Evolutionary conservation across 2,888 invertebrate genomes (phyloP).

Genomic region (Hemicrepidius hirtus): DNA sequence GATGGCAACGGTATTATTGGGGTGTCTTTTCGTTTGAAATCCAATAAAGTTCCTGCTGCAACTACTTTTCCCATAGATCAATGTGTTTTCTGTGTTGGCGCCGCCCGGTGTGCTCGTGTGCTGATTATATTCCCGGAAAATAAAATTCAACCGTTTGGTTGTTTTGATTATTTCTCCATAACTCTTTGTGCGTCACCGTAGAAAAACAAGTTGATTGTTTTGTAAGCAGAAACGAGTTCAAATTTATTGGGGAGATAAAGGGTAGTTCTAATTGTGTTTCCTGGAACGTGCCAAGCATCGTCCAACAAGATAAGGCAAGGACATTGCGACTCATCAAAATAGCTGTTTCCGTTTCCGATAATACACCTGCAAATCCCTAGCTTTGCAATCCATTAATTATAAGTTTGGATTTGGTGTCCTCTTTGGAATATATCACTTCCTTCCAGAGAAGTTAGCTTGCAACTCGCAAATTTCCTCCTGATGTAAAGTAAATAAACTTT

Average conservation of each 20-base stretch:
- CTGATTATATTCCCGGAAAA: conserved; percentile 28
- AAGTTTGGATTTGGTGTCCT: conserved; percentile 35
- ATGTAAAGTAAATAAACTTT: conserved; percentile 12
- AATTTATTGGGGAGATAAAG: not conserved
- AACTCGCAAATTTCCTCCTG: conserved; percentile 3
- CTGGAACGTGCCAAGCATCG: not conserved
- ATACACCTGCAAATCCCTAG: conserved; percentile 34
- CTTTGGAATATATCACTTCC: conserved; percentile 34
- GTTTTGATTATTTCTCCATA: conserved; percentile 1
- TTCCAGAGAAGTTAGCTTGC: conserved; percentile 29
- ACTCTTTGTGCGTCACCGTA: not conserved
- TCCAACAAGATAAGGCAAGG: not conserved
- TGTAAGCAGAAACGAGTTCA: not conserved
- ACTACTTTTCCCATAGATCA: conserved; percentile 33
- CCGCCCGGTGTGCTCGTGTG: conserved; percentile 2
- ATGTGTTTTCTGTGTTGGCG: conserved; percentile 24
- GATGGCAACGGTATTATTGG: conserved; percentile 9
- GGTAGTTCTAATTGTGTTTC: not conserved
- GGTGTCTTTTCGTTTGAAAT: conserved; percentile 20
- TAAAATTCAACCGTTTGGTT: conserved; percentile 13
- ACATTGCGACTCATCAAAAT: not conserved
- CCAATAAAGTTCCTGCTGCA: conserved; percentile 33
- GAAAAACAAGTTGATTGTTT: conserved; percentile 9
- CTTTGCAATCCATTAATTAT: conserved; percentile 40
- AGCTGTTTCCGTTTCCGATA: conserved; percentile 20